Evolutionary conservation across 2,113 vertebrate species (phyloP), one percentile per base, ranked within the genome.

Genomic region (Paradisaea rubra): DNA sequence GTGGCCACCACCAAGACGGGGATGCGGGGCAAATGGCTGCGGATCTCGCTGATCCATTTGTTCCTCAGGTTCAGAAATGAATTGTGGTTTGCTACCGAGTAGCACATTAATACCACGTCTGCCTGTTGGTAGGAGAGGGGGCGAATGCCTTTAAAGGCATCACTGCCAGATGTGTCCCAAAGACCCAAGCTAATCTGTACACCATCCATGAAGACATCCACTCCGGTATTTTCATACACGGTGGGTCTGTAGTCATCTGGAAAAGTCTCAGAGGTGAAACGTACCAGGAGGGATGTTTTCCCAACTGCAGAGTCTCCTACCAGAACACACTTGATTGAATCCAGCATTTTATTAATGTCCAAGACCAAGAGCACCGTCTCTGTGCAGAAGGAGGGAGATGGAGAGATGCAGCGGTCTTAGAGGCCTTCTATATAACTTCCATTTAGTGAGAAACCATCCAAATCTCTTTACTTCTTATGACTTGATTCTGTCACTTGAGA

Each of bases 111-210:
- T 6, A 99, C 98, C 61, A 99, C 98, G 4, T 99, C 99, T 0
- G 99, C 99, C 93, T 99, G 99, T 84, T 99, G 98, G 96, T 99
- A 99, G 49, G 99, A 99, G 84, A 99, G 98, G 9, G 99, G 99
- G 1, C 99, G 98, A 87, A 99, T 99, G 93, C 98, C 98, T 73
- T 94, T 97, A 92, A 99, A 99, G 54, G 98, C 98, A 8, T 99
- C 99, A 0, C 98, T 98, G 42, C 99, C 99, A 0, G 99, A 98
- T 0, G 99, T 99, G 96, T 99, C 99, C 99, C 99, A 99, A 66
- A 99, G 98, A 10, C 99, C 99, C 65, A 99, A 97, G 92, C 98
- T 99, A 91, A 99, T 99, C 95, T 98, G 99, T 53, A 98, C 94
- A 9, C 99, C 99, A 6, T 99, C 99, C 99, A 99, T 98, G 97